Base-by-base conservation (phyloP, 1,140 invertebrate species). In the Psix sp. region DNA sequence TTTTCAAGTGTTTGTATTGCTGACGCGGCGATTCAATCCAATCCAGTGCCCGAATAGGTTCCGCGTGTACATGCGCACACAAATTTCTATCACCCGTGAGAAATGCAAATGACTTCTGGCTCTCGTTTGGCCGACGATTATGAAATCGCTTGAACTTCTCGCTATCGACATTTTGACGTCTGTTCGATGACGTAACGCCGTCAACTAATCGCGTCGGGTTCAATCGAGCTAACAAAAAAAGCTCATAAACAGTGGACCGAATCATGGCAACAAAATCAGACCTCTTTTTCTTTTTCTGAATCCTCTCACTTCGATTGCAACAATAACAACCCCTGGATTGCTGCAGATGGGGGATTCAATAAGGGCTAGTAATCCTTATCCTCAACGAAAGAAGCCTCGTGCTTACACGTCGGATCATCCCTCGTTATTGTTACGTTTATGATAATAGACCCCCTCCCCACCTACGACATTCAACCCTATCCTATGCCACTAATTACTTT, bases 361-460 rank as follows among this genome's bases (percentile, higher is more conserved):
- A 65, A 48, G 76, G 59, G 65, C 66, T 65, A 78, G 62, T 86
- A 84, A 85, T 83, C 84, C 83, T 80, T 80, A 68, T 78, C 75
- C 82, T 80, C 77, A 74, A 68, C 65, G 49, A 45, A 78, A 66
- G 49, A 48, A 67, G 66, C 62, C 35, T 56, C 57, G 79, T 81
- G 85, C 85, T 86, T 87, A 84, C 84, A 86, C 77, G 80, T 66
- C 82, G 82, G 86, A 86, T 86, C 79, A 86, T 87, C 85, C 85
- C 82, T 86, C 83, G 85, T 86, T 87, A 87, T 87, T 87, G 84
- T 87, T 87, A 77, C 86, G 77, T 86, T 87, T 87, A 86, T 86
- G 82, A 87, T 87, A 87, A 87, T 87, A 86, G 79, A 77, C 26
- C 24, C 39, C 31, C 7, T 49, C 24, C 57, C 57, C 24, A 20